Conservation (phyloP, 92 coral and sea anemone species). For the Parazoanthus darwini region DNA sequence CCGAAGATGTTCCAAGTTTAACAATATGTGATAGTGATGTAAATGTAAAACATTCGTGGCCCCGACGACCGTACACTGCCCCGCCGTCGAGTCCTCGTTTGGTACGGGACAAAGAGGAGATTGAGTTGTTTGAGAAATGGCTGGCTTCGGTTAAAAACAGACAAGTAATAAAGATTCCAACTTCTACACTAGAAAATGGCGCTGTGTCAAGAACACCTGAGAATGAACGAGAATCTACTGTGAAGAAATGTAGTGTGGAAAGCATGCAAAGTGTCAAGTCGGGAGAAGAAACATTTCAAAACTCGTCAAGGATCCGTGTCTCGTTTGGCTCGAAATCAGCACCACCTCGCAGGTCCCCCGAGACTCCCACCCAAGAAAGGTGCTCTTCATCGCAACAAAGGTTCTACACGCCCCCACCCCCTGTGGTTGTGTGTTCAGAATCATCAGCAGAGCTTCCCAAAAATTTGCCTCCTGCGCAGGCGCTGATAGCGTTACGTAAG, state of each 20-base stretch:
- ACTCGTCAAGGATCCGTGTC: conserved; percentile 23
- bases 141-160: conserved; percentile 27
- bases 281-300: conserved; percentile 16
- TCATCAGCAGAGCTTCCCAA: conserved; percentile 65
- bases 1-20: conserved; percentile 8
- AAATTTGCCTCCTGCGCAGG: conserved; percentile 77
- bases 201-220: conserved; percentile 20
- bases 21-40: neutral
- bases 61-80: conserved; percentile 69
- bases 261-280: neutral
- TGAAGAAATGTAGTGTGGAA: conserved; percentile 4
- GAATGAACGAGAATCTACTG: neutral
- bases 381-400: conserved; percentile 53
- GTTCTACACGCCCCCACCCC: conserved; percentile 41
- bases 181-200: conserved; percentile 47
- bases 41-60: neutral
- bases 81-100: conserved; percentile 65
- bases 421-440: conserved; percentile 55
- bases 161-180: conserved; percentile 61
- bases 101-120: conserved; percentile 30
- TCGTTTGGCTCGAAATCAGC: conserved; percentile 65
- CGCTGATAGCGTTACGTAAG: conserved; percentile 71
- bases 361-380: conserved; percentile 32
- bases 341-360: conserved; percentile 43
- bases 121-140: conserved; percentile 12